Percentiles rank a stretch among this genome's conserved stretches.
Evolutionary conservation across 2,113 vertebrate genomes (phyloP).

Genomic region (Scytalopus superciliaris): DNA sequence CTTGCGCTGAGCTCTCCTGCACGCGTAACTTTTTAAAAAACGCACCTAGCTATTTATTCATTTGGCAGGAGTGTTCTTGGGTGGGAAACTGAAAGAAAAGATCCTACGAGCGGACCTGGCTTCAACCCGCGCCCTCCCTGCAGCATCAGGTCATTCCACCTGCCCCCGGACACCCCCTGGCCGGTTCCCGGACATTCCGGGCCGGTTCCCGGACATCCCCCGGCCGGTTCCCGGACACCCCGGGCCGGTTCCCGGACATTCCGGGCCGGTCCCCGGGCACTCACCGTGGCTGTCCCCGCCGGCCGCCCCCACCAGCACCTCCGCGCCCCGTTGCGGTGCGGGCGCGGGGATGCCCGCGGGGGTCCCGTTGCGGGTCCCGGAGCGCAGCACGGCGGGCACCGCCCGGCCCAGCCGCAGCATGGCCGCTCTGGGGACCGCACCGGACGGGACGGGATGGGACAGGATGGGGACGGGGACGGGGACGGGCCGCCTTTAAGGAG

Average conservation of each 20-base stretch:
- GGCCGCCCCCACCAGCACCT: conserved; percentile 4
- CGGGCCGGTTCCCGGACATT: no score
- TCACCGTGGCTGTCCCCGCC: conserved; percentile 29
- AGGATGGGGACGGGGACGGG: background rate
- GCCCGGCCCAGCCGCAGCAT: conserved; percentile 8
- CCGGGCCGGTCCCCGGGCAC: background rate
- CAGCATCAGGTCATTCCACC: background rate
- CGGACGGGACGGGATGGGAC: no score
- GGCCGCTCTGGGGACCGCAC: background rate
- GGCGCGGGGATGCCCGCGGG: background rate
- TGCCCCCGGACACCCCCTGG: background rate
- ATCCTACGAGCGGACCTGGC: fast-evolving
- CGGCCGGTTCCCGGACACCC: no score
- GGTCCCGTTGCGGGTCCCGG: conserved; percentile 53
- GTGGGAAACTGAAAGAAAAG: background rate
- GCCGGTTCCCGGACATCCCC: background rate
- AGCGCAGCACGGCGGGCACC: background rate
- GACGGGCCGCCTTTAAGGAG: background rate
- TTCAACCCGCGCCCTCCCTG: fast-evolving
- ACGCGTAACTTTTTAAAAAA: fast-evolving
- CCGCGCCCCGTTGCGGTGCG: background rate
- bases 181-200: background rate
- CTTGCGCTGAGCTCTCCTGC: fast-evolving
- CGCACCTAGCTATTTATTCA: fast-evolving
- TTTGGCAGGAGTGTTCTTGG: background rate